These are phyloP conservation scores for Silurus asotus DNA, from an alignment of 2,113 vertebrate genomes.

Conservation along the genomic window DNA sequence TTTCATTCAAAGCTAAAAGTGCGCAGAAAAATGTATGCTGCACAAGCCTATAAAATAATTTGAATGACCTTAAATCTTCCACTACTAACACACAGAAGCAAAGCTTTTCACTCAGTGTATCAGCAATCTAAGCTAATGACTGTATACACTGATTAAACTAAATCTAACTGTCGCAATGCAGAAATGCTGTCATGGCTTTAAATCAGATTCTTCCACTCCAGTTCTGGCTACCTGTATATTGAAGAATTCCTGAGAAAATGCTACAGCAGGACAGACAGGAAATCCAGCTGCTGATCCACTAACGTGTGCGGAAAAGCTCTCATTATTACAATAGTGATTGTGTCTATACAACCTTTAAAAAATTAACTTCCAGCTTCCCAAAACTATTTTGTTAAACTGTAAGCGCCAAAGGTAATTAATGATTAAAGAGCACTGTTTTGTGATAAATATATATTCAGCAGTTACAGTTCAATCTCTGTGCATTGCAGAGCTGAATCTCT, in stretches of 20 bases:
- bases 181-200: not conserved
- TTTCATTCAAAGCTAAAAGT: not conserved
- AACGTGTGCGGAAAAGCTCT: not conserved
- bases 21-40: not conserved
- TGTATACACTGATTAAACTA: not conserved
- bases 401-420: not conserved
- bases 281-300: not conserved
- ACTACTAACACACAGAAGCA: not conserved
- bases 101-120: not conserved
- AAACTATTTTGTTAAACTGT: not conserved
- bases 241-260: not conserved
- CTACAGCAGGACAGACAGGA: conserved; percentile 2
- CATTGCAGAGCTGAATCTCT: not conserved
- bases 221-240: not conserved
- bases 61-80: not conserved
- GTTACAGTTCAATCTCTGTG: conserved; percentile 4
- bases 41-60: not conserved
- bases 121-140: not conserved
- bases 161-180: not conserved
- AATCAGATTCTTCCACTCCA: not conserved
- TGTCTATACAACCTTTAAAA: not conserved
- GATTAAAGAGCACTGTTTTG: not conserved
- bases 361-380: conserved; percentile 44
- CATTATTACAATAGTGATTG: not conserved
- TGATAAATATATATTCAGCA: conserved; percentile 7